These are phyloP conservation scores for Sinelater perroti DNA, from an alignment of 2,888 invertebrate genomes.

Conservation along the genomic window DNA sequence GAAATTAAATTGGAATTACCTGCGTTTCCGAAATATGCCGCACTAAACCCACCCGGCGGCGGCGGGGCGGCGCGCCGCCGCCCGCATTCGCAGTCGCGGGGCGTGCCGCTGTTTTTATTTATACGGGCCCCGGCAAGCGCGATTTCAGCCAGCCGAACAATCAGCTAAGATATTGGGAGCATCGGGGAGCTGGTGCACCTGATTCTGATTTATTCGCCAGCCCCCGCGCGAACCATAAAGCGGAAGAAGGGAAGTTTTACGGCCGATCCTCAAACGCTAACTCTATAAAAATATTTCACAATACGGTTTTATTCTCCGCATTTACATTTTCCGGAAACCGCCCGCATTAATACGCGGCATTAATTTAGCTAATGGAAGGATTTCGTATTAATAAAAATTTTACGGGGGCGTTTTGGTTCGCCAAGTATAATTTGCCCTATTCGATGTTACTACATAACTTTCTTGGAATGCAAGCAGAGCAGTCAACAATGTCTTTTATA, in stretches of 20 bases:
- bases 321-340: constrained; percentile 45
- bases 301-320: constrained; percentile 47
- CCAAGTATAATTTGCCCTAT: no score
- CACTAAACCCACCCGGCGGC: no score
- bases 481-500: no score
- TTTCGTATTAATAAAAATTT: constrained; percentile 36
- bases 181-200: constrained; percentile 48
- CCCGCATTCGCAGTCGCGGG: constrained; percentile 17
- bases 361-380: constrained; percentile 47
- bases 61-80: background rate
- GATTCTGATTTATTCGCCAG: constrained; percentile 55
- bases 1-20: constrained; percentile 30
- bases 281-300: constrained; percentile 57
- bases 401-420: no score
- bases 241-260: constrained; percentile 54
- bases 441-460: no score
- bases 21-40: constrained; percentile 8
- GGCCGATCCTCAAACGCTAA: constrained; percentile 53
- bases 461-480: no score
- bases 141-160: constrained; percentile 37
- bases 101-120: constrained; percentile 34
- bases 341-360: constrained; percentile 41
- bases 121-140: constrained; percentile 28
- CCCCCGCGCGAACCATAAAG: constrained; percentile 52
- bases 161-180: constrained; percentile 39